Conservation (phyloP, 2,888 invertebrate genomes). For the Marasmarcha lunaedactyla region DNA sequence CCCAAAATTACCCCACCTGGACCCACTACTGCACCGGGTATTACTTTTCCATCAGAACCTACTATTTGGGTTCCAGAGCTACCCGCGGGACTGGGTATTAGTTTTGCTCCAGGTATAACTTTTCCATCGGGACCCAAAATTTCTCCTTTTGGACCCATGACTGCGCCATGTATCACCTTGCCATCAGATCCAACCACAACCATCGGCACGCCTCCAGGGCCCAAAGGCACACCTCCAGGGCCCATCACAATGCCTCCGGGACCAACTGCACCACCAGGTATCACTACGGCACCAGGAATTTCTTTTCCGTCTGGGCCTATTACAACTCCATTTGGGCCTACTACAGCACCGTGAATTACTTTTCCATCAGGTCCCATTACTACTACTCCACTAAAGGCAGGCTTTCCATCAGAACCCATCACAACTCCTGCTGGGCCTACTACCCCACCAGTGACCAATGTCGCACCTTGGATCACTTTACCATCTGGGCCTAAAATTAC, state of each 20-base stretch:
- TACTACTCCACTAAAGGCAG: not conserved
- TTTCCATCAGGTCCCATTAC: not conserved
- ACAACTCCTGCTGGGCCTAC: slow-evolving; percentile 1
- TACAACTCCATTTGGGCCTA: no score
- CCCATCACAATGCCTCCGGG: slow-evolving; percentile 1
- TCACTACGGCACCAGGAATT: slow-evolving; percentile 6
- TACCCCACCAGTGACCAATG: not conserved
- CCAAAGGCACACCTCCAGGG: slow-evolving; percentile 1
- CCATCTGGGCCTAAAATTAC: not conserved
- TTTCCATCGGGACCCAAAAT: no score
- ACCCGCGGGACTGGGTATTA: no score
- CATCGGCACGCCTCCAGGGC: slow-evolving; percentile 7
- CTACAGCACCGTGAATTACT: not conserved
- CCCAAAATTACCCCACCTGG: not conserved
- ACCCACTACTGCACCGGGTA: not conserved
- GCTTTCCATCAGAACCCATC: slow-evolving; percentile 3
- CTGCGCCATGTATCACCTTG: slow-evolving; percentile 1
- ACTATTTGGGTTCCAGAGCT: no score
- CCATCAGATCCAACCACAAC: slow-evolving; percentile 10
- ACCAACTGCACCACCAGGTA: not conserved
- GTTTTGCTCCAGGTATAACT: no score
- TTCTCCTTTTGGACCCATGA: no score
- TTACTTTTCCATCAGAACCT: no score
- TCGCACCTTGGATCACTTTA: not conserved
- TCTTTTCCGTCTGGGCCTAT: not conserved